Conservation (phyloP, 30 jellyfish, hydroid and myxozoan genomes). For the Pseudorhiza aurosa region DNA sequence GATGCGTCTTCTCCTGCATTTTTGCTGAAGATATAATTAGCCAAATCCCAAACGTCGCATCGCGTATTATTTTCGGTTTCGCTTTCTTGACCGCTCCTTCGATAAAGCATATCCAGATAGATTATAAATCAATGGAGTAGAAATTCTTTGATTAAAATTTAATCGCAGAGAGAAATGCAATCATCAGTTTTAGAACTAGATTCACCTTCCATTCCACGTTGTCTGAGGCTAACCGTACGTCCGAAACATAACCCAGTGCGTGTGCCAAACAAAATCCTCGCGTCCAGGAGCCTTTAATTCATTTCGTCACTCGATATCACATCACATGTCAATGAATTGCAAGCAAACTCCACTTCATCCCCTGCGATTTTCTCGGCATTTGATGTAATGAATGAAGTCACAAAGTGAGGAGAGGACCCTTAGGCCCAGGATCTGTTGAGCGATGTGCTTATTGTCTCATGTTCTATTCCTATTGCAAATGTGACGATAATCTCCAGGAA, state of each 20-base stretch:
- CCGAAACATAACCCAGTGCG: constrained; percentile 16
- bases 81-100: too few species aligned
- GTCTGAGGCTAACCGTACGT: constrained; percentile 9
- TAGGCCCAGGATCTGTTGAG: background rate
- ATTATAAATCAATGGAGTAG: too few species aligned
- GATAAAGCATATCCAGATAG: too few species aligned
- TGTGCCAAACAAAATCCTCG: constrained; percentile 21
- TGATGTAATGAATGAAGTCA: background rate
- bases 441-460: background rate
- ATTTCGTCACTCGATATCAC: background rate
- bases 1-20: too few species aligned
- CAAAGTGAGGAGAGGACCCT: background rate
- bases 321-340: background rate
- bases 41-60: too few species aligned
- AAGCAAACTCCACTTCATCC: background rate
- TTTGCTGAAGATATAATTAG: too few species aligned
- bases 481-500: background rate
- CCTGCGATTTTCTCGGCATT: background rate
- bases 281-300: background rate
- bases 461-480: background rate
- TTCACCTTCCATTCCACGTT: background rate
- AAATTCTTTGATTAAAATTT: too few species aligned
- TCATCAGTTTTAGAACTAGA: too few species aligned
- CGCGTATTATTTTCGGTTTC: too few species aligned
- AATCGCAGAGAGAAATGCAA: too few species aligned